These are phyloP conservation scores for Macrostomum cliftonense DNA, from an alignment of 2,888 invertebrate species.

Conservation along the genomic window DNA sequence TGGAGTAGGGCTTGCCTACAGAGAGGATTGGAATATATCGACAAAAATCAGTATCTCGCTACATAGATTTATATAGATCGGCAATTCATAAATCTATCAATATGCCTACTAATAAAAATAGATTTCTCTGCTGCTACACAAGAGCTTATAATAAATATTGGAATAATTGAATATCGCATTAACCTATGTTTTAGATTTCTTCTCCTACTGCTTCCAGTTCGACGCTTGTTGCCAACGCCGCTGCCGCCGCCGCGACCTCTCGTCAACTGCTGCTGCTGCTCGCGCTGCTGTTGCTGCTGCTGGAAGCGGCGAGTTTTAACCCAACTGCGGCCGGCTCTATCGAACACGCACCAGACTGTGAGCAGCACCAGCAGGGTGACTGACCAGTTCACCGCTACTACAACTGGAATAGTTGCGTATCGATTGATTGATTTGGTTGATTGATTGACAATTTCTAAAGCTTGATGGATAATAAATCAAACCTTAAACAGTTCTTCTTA, in stretches of 20 bases:
- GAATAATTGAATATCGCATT: too few relatives aligned
- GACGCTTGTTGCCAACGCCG: conserved; percentile 45
- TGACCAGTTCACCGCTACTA: conserved; percentile 59
- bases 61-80: too few relatives aligned
- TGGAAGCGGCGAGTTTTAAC: conserved; percentile 73
- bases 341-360: conserved; percentile 67
- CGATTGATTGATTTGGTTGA: too few relatives aligned
- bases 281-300: conserved; percentile 48
- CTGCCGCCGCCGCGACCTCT: conserved; percentile 26
- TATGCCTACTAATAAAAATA: too few relatives aligned
- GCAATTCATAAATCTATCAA: too few relatives aligned
- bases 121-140: too few relatives aligned
- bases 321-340: conserved; percentile 68
- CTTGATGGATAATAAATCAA: too few relatives aligned
- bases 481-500: too few relatives aligned
- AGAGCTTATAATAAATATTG: too few relatives aligned
- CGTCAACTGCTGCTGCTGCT: conserved; percentile 43
- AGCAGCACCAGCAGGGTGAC: conserved; percentile 51
- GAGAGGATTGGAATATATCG: too few relatives aligned
- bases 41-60: too few relatives aligned
- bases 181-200: conserved; percentile 64
- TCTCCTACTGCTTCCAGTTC: conserved; percentile 54
- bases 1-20: conserved; percentile 62
- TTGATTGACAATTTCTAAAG: too few relatives aligned
- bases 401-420: conserved; percentile 40